These are phyloP conservation scores for Cladorhizidae sp. DNA, from an alignment of 37 sponge, comb jelly and placozoan genomes.

Conservation along the genomic window DNA sequence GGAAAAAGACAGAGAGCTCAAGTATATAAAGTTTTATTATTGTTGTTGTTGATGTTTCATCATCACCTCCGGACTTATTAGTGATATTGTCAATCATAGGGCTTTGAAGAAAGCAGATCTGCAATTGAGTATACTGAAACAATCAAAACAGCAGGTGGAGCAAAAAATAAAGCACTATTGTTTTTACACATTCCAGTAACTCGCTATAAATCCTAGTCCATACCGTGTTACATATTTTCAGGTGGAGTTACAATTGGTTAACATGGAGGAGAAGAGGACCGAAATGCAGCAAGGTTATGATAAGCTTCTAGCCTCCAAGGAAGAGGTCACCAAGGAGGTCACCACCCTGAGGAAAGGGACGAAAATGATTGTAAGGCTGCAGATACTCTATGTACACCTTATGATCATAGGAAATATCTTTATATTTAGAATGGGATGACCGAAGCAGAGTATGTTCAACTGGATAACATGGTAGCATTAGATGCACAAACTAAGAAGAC, in stretches of 20 bases:
- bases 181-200: neutral
- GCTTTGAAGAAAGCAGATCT: slow-evolving; percentile 65
- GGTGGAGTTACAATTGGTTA: neutral
- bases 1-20: slow-evolving; percentile 67
- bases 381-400: no score
- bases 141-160: slow-evolving; percentile 37
- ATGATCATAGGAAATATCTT: no score
- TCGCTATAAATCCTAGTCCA: no score
- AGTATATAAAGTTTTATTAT: neutral
- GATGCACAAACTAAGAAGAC: slow-evolving; percentile 35
- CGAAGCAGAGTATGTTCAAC: neutral
- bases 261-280: neutral
- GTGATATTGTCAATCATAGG: neutral
- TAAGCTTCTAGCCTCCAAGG: neutral
- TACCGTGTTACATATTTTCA: no score
- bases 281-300: neutral
- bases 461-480: slow-evolving; percentile 5
- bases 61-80: neutral
- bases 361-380: slow-evolving; percentile 14
- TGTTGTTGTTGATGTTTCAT: neutral
- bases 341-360: slow-evolving; percentile 30
- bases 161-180: neutral
- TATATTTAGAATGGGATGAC: slow-evolving; percentile 27
- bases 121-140: slow-evolving; percentile 31
- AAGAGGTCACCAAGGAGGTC: slow-evolving; percentile 38